Conservation (phyloP, 2,888 invertebrate species). For the Nebria brevicollis region DNA sequence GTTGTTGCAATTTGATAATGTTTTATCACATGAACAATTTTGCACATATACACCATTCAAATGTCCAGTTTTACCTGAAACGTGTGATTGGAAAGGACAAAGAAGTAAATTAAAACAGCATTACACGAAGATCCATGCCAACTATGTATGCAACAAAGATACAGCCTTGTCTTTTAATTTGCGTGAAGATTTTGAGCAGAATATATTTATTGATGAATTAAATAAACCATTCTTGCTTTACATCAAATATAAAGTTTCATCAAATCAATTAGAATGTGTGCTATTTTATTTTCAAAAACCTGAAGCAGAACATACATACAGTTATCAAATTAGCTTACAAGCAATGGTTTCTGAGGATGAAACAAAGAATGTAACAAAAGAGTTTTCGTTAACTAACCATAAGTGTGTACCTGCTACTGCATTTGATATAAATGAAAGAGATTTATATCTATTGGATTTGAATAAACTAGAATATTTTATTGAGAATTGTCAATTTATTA, state of each 20-base stretch:
- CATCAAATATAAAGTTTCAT: background rate
- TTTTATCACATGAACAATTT: too few species aligned
- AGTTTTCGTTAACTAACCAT: too few species aligned
- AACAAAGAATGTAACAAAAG: too few species aligned
- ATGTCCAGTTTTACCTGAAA: too few species aligned
- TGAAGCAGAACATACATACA: constrained; percentile 9
- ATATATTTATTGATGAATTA: constrained; percentile 21
- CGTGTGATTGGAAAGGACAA: constrained; percentile 15
- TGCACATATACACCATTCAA: too few species aligned
- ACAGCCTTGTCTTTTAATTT: background rate
- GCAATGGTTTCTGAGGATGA: too few species aligned
- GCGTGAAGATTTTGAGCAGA: constrained; percentile 17
- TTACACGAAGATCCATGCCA: constrained; percentile 8
- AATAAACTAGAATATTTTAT: too few species aligned
- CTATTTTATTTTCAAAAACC: constrained; percentile 24
- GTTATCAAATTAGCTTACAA: constrained; percentile 4
- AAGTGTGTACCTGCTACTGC: too few species aligned
- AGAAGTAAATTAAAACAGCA: constrained; percentile 15
- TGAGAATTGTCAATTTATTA: too few species aligned
- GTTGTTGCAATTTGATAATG: too few species aligned
- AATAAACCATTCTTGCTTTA: constrained; percentile 20
- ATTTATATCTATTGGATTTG: too few species aligned
- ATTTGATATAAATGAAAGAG: too few species aligned
- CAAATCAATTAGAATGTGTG: background rate
- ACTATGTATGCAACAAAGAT: background rate